Evolutionary conservation across 2,888 invertebrate genomes (phyloP), one percentile per base, ranked within the genome.

Genomic region (Cosmia pyralina): DNA sequence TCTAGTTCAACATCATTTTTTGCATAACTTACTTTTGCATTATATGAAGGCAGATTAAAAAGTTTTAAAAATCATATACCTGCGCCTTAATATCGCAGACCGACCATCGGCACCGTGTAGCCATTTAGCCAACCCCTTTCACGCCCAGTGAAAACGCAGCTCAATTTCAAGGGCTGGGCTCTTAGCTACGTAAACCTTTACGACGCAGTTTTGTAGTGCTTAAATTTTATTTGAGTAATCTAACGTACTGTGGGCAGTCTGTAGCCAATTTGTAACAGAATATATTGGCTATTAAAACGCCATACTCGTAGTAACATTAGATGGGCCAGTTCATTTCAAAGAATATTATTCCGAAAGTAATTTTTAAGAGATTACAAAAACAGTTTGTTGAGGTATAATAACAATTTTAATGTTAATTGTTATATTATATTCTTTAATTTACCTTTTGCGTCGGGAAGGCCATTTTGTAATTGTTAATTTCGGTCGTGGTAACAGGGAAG

Each of bases 141-240:
- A 53, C 41, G 65, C 58, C 64, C 52, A 17, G 79, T 59, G 62
- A 53, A 62, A 62, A 70, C 53, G 34, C 41, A 34, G 58, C 75
- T 46, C 66, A 79, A 79, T 75, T 79, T 75, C 68, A 62, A 75
- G 58, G 77, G 72, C 74, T 69, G 38, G 65, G 78, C 71, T 79
- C 69, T 84, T 72, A 83, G 83, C 83, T 78, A 85, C 80, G 77
- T 81, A 83, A 85, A 78, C 84, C 73, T 81, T 88, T 82, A 82
- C 70, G 80, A 83, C 72, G 57, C 68, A 66, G 71, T 79, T 77
- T 74, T 76, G 79, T 81, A 82, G 79, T 82, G 69, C 79, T 86
- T 83, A 80, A 83, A 85, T 87, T 84, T 88, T 88, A 87, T 87
- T 83, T 78, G 63, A 81, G 79, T 76, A 82, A 77, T 76, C 69